Evolutionary conservation across 1,140 invertebrate genomes (phyloP), one percentile per base, ranked within the genome.

Genomic region (Pantala flavescens): DNA sequence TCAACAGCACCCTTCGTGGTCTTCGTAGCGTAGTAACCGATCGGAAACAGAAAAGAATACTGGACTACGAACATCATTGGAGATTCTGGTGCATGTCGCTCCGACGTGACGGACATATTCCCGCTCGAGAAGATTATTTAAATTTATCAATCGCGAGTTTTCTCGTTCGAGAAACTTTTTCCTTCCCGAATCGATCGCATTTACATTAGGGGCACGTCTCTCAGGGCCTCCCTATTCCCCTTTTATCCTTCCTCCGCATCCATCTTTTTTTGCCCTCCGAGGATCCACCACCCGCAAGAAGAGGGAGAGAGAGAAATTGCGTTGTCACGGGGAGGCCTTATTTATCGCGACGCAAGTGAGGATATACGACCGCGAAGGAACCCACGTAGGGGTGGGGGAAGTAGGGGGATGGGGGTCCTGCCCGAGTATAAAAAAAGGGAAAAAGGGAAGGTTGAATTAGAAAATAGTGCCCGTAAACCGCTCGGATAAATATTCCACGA

Each of bases 281-380:
- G 49, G 49, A 16, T 7, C 43, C 3, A 63, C 49, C n/a, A 63
- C 49, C n/a, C 49, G 49, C 49, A 63, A 63, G 49, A 21, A 63
- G 49, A 1, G n/a, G 49, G 49, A 63, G 49, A 3, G 49, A 63
- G 49, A 63, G 49, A 63, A 63, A 63, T 63, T 63, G 49, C 49
- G 49, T 63, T 63, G 49, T 63, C 49, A 63, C 49, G 49, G 49
- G 14, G 12, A 21, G 49, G 49, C 49, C n/a, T 63, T 63, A 63
- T 63, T 63, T 63, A 63, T 63, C n/a, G 49, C 49, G 49, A 63
- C 49, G 49, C 49, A 63, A 63, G 49, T 63, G 49, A 63, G 49
- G 49, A 63, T 3, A 63, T 63, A 63, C 49, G 49, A 63, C 49
- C 49, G 49, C 49, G 49, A 12, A 3, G 12, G 49, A 19, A 12